Evolutionary conservation across 1,140 invertebrate species (phyloP).

Genomic region (Drosophila neocordata): DNA sequence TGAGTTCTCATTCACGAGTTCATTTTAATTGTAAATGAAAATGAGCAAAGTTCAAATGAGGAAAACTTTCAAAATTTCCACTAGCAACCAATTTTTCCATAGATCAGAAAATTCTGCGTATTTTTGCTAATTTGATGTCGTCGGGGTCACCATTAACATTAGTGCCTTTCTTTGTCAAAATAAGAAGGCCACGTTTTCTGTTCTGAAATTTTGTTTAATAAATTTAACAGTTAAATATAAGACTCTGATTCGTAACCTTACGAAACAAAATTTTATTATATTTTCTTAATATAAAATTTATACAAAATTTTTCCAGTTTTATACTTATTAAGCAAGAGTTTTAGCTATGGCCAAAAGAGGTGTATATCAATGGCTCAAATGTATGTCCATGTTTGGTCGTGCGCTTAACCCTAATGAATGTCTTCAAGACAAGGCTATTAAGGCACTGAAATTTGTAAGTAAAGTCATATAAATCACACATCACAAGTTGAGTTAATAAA

Average conservation of each 20-base stretch:
- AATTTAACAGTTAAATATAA: not conserved
- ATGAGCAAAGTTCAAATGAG: not conserved
- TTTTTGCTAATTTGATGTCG: not conserved
- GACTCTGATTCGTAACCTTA: too few species aligned
- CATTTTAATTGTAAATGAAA: conserved; percentile 1
- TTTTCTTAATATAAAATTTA: not conserved
- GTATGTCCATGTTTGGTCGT: not conserved
- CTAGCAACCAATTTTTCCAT: not conserved
- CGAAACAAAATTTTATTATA: not conserved
- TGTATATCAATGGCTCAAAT: not conserved
- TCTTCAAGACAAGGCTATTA: not conserved
- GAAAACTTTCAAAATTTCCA: not conserved
- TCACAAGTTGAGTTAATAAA: too few species aligned
- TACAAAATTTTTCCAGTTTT: not conserved
- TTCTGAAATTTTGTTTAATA: not conserved
- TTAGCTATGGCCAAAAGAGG: not conserved
- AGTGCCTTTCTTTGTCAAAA: too few species aligned
- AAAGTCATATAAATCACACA: not conserved
- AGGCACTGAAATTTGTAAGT: not conserved
- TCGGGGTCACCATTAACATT: not conserved
- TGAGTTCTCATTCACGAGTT: not conserved
- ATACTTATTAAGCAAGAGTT: not conserved
- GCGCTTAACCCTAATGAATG: not conserved
- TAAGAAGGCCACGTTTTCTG: not conserved
- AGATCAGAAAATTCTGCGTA: too few species aligned